Percentiles rank a stretch among this genome's conserved stretches.
Evolutionary conservation across 2,797 vertebrate genomes (phyloP).

Genomic region (Rhyacichthys aspro): DNA sequence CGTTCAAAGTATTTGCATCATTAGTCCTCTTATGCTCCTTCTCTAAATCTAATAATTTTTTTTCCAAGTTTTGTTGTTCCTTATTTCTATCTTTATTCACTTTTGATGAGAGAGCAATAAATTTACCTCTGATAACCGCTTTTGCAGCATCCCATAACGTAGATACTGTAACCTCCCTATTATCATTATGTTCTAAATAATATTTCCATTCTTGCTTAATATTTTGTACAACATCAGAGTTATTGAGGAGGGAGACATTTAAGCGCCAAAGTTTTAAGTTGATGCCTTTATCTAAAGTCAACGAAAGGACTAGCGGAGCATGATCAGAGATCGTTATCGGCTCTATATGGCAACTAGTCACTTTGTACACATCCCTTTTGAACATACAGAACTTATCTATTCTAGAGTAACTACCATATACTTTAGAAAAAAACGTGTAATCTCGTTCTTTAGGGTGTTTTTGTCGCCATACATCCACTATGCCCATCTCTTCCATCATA

Average conservation of each 20-base stretch:
- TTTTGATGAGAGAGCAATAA: neutral
- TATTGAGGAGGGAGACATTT: conserved; percentile 19
- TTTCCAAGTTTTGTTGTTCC: conserved; percentile 5
- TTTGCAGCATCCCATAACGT: conserved; percentile 16
- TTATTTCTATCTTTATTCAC: neutral
- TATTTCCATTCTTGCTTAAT: conserved; percentile 4
- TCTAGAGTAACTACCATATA: conserved; percentile 7
- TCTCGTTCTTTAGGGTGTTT: conserved; percentile 3
- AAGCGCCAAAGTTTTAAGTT: conserved; percentile 12
- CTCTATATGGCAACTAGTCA: neutral
- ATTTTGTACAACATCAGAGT: neutral
- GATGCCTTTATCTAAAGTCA: neutral
- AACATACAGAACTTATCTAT: conserved; percentile 13
- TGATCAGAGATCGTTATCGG: conserved; percentile 8
- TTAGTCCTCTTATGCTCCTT: conserved; percentile 6
- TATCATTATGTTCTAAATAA: conserved; percentile 17
- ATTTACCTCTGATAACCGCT: conserved; percentile 7
- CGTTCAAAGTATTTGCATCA: neutral
- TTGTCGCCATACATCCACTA: conserved; percentile 8
- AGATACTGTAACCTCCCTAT: neutral
- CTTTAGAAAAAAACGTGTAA: conserved; percentile 7
- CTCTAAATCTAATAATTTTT: neutral
- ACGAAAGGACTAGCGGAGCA: neutral
- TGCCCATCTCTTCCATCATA: neutral
- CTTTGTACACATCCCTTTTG: conserved; percentile 1